Conservation (phyloP, 2,113 vertebrate species). For the Solenodon paradoxus region DNA sequence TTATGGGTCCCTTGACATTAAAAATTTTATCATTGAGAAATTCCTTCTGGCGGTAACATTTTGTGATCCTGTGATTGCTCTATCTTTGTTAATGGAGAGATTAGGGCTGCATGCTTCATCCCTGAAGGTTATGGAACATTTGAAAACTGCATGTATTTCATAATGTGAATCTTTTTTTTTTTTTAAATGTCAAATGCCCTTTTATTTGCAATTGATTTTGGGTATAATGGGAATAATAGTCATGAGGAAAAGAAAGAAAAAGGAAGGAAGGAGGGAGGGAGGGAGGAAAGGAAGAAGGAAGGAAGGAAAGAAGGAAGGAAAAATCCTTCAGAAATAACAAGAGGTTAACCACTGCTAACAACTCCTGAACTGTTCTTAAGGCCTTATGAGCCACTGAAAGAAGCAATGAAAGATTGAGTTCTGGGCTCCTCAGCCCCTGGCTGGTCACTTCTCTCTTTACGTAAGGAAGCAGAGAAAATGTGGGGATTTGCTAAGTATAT, state of each 20-base stretch:
- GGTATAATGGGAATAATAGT: not conserved
- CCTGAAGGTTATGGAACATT: not conserved
- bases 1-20: constrained; percentile 18
- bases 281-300: not conserved
- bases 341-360: not conserved
- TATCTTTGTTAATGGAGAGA: constrained; percentile 19
- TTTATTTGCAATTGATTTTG: constrained; percentile 7
- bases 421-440: not conserved
- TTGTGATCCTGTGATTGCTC: not conserved
- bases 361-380: not conserved
- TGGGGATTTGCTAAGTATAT: not conserved
- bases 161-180: constrained; percentile 8
- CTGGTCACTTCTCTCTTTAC: not conserved
- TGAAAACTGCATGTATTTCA: constrained; percentile 34
- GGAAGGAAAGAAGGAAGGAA: not conserved
- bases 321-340: not conserved
- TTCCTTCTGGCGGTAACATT: not conserved
- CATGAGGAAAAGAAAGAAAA: not conserved
- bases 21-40: constrained; percentile 34
- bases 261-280: fast-evolving
- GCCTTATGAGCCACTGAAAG: not conserved
- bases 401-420: not conserved
- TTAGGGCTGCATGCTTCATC: not conserved
- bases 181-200: not conserved
- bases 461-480: not conserved